Evolutionary conservation across 2,797 vertebrate genomes (phyloP), one percentile per base, ranked within the genome.

Genomic region (Microctenopoma stevenorrisi): DNA sequence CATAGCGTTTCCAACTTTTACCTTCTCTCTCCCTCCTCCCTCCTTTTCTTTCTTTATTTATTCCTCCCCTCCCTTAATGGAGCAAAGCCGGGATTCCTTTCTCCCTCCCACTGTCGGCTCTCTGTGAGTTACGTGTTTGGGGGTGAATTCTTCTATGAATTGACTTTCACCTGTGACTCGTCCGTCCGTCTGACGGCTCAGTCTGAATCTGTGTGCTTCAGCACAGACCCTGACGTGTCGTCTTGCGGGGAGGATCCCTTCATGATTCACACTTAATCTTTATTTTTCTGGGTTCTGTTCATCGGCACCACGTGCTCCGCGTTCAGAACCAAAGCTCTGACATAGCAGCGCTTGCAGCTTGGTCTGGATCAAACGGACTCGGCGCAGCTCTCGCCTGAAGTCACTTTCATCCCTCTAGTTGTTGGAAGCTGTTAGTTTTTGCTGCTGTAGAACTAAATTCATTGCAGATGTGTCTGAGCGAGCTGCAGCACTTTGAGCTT

Each of bases 1-100:
- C 86, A 87, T 77, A 69, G 64, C 76, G 69, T 70, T 76, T 65
- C 69, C 62, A 84, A 85, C 78, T 85, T 80, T 78, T 85, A 78
- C 81, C 76, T 78, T 81, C 72, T 62, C 68, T 64, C 72, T 64
- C 68, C 25, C 53, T 57, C 71, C 61, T 59, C 72, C 26, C 57
- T 42, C 74, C 0, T 7, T 48, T 44, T 49, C 47, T 0, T 9
- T 42, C 60, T 72, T 63, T 76, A 26, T 75, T 43, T 76, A 52
- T 76, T 35, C 22, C 37, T 53, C 53, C 35, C 37, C 30, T 58
- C 53, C 22, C 54, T 70, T 72, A 68, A 68, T 64, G 64, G 66
- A 78, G 67, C 58, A 55, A 60, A 72, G 64, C 75, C 48, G 78
- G 74, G 74, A 77, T 62, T 73, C 69, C 78, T 81, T 61, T 43